Evolutionary conservation across 2,888 invertebrate genomes (phyloP).

Genomic region (Drosophila mayaguana): DNA sequence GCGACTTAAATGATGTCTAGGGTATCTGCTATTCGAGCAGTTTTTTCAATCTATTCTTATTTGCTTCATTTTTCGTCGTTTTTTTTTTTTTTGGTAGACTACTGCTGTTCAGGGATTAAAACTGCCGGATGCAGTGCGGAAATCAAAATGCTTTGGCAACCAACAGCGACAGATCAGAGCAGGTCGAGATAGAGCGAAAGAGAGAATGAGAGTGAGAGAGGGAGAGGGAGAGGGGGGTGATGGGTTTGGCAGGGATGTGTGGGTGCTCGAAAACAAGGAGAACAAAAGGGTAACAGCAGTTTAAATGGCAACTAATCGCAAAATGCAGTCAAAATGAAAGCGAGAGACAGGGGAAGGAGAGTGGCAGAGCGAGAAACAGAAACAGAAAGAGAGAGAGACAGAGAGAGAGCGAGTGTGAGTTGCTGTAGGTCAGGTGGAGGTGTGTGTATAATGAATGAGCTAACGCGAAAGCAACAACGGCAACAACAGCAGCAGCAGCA

Average conservation of each 20-base stretch:
- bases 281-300: slow-evolving; percentile 64
- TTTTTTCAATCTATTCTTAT: background rate
- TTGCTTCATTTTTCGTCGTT: slow-evolving; percentile 8
- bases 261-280: background rate
- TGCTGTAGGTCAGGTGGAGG: slow-evolving; percentile 54
- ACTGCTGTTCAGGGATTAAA: slow-evolving; percentile 63
- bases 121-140: slow-evolving; percentile 75
- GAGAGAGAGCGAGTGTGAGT: background rate
- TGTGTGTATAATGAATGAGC: slow-evolving; percentile 80
- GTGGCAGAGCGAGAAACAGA: too few species aligned
- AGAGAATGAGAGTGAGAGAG: slow-evolving; percentile 15
- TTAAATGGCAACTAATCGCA: slow-evolving; percentile 81
- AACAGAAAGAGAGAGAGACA: background rate
- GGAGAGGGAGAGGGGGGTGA: background rate
- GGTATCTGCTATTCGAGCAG: slow-evolving; percentile 1
- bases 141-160: slow-evolving; percentile 72
- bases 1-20: background rate
- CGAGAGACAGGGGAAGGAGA: background rate
- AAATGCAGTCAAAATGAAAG: slow-evolving; percentile 36
- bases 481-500: slow-evolving; percentile 37
- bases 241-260: background rate
- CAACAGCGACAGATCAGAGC: slow-evolving; percentile 56
- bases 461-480: slow-evolving; percentile 20
- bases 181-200: slow-evolving; percentile 20
- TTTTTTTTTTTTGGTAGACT: slow-evolving; percentile 15